Evolutionary conservation across 2,888 invertebrate genomes (phyloP), one percentile per base, ranked within the genome.

Genomic region (Caradrina clavipalpis): DNA sequence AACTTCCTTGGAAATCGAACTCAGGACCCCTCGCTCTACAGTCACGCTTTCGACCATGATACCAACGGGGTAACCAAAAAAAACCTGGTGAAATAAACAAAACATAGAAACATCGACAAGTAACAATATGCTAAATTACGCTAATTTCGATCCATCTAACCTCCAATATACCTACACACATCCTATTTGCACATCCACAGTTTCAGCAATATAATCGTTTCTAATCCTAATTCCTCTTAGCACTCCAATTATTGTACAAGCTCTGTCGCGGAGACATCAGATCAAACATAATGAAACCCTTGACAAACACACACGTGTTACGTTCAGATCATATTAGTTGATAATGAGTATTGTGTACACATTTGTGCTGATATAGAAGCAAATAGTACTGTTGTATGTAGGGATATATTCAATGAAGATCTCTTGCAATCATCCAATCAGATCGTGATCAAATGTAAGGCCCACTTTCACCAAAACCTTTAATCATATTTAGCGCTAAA

Each of bases 281-380:
- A 47, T 67, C 50, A 71, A 78, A 79, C 58, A 78, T 71, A 78
- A 79, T 79, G 69, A 78, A 71, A 61, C 47, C 64, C 58, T 65
- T 22, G 15, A 42, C 61, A 79, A 78, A 69, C 53, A 67, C 17
- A 51, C 76, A 76, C 70, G 74, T 77, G 73, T 67, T 63, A 59
- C 39, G 11, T 26, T 69, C 54, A 58, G 57, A 75, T 78, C 58
- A 64, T 68, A 64, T 72, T 73, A 69, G 63, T 66, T 55, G 77
- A 69, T 70, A 62, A 77, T 78, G 22, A 72, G 35, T 60, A 54
- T 60, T 76, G 50, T 76, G 49, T 77, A 62, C 51, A 26, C 17
- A 62, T 31, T 50, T 13, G n/a, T 56, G 35, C 47, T 57, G 56
- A 55, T 66, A 49, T 1, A 45, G 51, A 7, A 59, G 42, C 58